A percentile compares a stretch with the other conserved stretches of the same genome.
These are phyloP conservation scores for Gobio gobio DNA, from an alignment of 2,113 vertebrate genomes.

Conservation along the genomic window DNA sequence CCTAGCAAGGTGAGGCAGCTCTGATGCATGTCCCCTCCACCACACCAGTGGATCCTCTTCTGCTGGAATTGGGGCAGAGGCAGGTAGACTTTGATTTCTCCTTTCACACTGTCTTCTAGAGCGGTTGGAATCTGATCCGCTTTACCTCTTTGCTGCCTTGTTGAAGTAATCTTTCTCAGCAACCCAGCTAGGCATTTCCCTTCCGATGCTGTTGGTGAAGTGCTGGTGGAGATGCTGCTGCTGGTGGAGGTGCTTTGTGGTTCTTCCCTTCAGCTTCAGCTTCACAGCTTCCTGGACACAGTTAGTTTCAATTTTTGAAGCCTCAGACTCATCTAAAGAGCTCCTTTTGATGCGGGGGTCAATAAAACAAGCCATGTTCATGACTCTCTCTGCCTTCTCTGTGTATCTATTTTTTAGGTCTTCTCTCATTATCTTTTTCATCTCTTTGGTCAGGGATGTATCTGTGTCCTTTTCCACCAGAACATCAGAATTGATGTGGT, in stretches of 20 bases:
- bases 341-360: no score
- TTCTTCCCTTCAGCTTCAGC: not conserved
- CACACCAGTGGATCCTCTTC: not conserved
- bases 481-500: conserved; percentile 24
- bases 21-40: conserved; percentile 47
- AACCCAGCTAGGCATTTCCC: not conserved
- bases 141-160: conserved; percentile 1
- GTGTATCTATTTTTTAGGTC: no score
- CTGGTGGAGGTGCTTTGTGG: no score
- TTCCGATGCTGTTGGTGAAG: not conserved
- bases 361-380: no score
- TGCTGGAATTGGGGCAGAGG: conserved; percentile 29
- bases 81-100: no score
- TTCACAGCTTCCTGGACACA: not conserved
- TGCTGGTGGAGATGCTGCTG: no score
- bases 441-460: no score
- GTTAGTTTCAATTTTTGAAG: not conserved
- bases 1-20: conserved; percentile 47
- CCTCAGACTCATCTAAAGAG: no score
- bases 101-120: no score
- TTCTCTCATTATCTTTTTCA: no score
- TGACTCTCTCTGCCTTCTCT: no score
- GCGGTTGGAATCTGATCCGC: not conserved
- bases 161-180: not conserved
- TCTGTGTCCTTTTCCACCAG: no score